Conservation (phyloP, 2,113 vertebrate species). For the Nothoprocta perdicaria region DNA sequence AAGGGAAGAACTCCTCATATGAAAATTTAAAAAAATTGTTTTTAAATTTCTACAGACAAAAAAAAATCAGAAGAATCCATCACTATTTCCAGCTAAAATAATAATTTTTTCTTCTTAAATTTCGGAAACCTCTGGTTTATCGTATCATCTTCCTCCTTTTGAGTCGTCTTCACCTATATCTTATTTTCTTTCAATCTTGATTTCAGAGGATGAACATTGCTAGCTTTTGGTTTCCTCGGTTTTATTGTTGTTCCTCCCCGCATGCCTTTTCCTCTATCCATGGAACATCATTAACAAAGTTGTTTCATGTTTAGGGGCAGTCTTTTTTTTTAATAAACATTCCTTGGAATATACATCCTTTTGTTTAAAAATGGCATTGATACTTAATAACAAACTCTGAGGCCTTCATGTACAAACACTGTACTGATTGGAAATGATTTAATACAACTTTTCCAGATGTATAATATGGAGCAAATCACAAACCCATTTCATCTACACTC, state of each 20-base stretch:
- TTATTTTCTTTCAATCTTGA: background rate
- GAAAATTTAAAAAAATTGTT: background rate
- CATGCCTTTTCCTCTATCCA: constrained; percentile 11
- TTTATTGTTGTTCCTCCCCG: background rate
- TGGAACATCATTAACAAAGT: constrained; percentile 36
- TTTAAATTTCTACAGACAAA: background rate
- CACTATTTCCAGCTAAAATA: background rate
- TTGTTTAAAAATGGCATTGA: constrained; percentile 62
- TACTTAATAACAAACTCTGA: constrained; percentile 68
- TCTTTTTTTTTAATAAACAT: constrained; percentile 52
- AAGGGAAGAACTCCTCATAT: background rate
- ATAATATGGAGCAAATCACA: background rate
- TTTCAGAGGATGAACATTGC: background rate
- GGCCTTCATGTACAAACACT: background rate
- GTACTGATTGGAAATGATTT: constrained; percentile 44
- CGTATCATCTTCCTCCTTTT: background rate
- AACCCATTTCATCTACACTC: background rate
- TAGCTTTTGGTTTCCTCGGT: background rate
- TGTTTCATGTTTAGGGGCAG: constrained; percentile 36
- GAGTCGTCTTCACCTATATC: background rate
- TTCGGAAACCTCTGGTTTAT: background rate
- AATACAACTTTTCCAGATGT: constrained; percentile 22
- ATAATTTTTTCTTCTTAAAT: background rate
- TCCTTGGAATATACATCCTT: constrained; percentile 37
- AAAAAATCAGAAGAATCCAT: background rate